These are phyloP conservation scores for Vanacampus margaritifer DNA, from an alignment of 2,113 vertebrate species.

Conservation along the genomic window DNA sequence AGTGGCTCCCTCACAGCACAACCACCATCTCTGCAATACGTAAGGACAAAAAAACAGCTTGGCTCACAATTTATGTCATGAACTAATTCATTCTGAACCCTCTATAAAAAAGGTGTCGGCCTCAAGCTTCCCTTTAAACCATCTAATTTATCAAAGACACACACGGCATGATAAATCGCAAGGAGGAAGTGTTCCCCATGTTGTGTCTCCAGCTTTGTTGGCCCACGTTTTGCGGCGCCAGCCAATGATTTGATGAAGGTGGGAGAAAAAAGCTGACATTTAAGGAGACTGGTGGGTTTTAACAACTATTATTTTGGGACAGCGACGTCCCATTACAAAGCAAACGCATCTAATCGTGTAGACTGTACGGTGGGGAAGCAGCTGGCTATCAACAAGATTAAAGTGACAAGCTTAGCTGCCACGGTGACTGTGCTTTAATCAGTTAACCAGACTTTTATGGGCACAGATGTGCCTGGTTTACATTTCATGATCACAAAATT, in stretches of 20 bases:
- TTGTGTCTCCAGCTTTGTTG: slow-evolving; percentile 18
- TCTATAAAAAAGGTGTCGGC: slow-evolving; percentile 36
- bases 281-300: slow-evolving; percentile 17
- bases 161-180: neutral
- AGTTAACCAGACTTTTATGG: slow-evolving; percentile 38
- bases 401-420: slow-evolving; percentile 35
- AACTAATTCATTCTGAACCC: slow-evolving; percentile 45
- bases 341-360: slow-evolving; percentile 24
- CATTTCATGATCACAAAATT: slow-evolving; percentile 17
- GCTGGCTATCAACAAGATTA: slow-evolving; percentile 49
- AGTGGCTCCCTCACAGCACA: neutral
- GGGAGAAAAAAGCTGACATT: slow-evolving; percentile 17
- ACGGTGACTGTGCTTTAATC: slow-evolving; percentile 44
- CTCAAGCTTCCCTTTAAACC: slow-evolving; percentile 29
- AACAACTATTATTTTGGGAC: slow-evolving; percentile 21
- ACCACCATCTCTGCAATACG: slow-evolving; percentile 39
- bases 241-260: slow-evolving; percentile 10
- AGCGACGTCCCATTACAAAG: slow-evolving; percentile 30
- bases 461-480: slow-evolving; percentile 27
- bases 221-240: slow-evolving; percentile 15
- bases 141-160: slow-evolving; percentile 29
- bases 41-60: slow-evolving; percentile 35
- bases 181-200: slow-evolving; percentile 15
- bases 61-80: slow-evolving; percentile 44
- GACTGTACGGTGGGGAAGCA: slow-evolving; percentile 28